Evolutionary conservation across 2,797 vertebrate species (phyloP), one percentile per base, ranked within the genome.

Genomic region (Coranthus polyacanthus): DNA sequence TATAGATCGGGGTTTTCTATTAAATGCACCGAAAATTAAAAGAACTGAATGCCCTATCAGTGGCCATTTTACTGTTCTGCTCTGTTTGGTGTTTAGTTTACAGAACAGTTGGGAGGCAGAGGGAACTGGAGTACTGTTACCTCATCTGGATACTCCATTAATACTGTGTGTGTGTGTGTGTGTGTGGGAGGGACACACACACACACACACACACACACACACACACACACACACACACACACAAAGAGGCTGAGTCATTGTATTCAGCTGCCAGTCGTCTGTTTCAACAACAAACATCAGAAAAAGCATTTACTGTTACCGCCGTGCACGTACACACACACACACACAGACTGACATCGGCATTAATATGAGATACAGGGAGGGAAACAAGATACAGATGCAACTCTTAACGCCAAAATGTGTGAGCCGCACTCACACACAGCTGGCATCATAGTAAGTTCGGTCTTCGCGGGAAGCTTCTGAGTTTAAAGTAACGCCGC

Each of bases 61-160:
- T 29, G 26, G 24, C 10, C 16, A 2, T 57, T 63, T 34, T 1
- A 39, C 0, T 24, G 29, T 4, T 52, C 10, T 21, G 4, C 26
- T 22, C 41, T 41, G 32, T 58, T 75, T 61, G 16, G 17, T 49
- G 57, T 65, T 60, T 32, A n/a, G 12, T 68, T 50, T 42, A 63
- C 6, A 46, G 42, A 73, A 20, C 26, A 38, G 59, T 60, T 24
- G 15, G 46, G 57, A 75, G 46, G 39, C 12, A 15, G 6, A 57
- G 70, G 70, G 63, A 77, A 53, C 45, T 12, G 42, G 60, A 82
- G 68, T 17, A 11, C 22, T 39, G 53, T 71, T 73, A 64, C 76
- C 62, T 87, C 82, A 83, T 82, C 85, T 87, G 83, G 83, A 83
- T 78, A 65, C 67, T 72, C 50, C 74, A 84, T 88, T 74, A 81